Percentiles rank a stretch among this genome's conserved stretches.
phyloP scores from a whole-genome alignment of 2,888 invertebrate species.

The Drosophila putrida region DNA sequence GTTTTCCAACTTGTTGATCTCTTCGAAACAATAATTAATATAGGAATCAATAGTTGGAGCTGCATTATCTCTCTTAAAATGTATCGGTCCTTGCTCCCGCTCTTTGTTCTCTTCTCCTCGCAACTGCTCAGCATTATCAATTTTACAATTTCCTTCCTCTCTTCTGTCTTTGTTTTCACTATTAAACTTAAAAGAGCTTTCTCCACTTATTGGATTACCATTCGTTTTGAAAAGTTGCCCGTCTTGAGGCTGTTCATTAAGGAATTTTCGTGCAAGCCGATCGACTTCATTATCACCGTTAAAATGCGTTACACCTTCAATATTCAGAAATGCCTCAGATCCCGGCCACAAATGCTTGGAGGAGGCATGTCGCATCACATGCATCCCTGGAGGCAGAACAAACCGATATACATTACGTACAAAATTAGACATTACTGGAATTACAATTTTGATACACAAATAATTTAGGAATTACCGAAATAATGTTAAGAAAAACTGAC shows the following conservation, averaged over 20 bases:
- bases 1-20: neutral
- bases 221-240: neutral
- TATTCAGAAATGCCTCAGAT: conserved; percentile 1
- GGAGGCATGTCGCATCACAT: neutral
- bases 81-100: too few relatives aligned
- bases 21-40: neutral
- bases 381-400: neutral
- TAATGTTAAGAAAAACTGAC: neutral
- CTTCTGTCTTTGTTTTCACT: neutral
- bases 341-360: neutral
- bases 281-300: conserved; percentile 5
- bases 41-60: neutral
- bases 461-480: neutral
- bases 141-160: neutral
- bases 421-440: neutral
- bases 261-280: neutral
- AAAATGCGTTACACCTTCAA: neutral
- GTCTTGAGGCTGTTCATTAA: neutral
- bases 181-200: neutral
- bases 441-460: neutral
- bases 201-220: neutral
- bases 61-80: neutral
- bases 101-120: neutral
- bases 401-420: neutral
- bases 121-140: neutral